These are phyloP conservation scores for Pseudotriccus pelzelni DNA, from an alignment of 2,797 vertebrate species.

Conservation along the genomic window DNA sequence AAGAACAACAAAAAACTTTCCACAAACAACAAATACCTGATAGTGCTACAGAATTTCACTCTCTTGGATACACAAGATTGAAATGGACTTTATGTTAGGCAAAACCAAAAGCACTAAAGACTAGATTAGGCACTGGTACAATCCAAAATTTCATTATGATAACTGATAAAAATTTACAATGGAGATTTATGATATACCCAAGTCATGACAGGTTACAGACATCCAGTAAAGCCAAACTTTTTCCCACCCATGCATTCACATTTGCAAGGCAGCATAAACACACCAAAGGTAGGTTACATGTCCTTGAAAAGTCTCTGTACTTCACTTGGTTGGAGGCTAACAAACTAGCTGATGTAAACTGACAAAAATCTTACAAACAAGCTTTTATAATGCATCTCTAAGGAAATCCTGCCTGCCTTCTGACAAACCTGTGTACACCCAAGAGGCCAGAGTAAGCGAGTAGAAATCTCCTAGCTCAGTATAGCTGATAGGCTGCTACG, in stretches of 20 bases:
- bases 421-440: background rate
- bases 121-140: background rate
- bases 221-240: background rate
- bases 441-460: background rate
- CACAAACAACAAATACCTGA: background rate
- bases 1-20: background rate
- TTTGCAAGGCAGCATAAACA: background rate
- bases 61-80: background rate
- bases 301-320: background rate
- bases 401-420: background rate
- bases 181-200: background rate
- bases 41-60: background rate
- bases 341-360: background rate
- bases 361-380: background rate
- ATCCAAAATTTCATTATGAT: background rate
- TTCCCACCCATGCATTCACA: background rate
- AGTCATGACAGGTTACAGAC: background rate
- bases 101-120: background rate
- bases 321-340: background rate
- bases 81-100: background rate
- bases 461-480: background rate
- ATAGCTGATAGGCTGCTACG: background rate
- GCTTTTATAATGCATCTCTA: background rate
- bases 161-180: background rate
- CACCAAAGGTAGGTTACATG: background rate